phyloP scores from a whole-genome alignment of 1,140 invertebrate species.

The Drosophila azteca region DNA sequence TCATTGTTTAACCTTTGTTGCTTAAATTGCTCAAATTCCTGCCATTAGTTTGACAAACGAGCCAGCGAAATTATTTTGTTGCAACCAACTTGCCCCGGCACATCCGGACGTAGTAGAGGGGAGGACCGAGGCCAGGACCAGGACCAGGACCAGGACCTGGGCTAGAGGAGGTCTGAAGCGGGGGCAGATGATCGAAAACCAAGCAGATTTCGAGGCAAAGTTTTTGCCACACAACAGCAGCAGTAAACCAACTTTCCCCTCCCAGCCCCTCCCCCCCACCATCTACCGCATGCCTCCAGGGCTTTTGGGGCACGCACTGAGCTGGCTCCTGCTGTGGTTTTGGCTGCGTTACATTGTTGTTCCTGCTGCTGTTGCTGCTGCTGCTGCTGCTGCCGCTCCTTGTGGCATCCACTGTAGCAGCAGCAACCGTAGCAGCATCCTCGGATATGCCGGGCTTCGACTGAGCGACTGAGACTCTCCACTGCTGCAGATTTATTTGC shows the following conservation, averaged over 20 bases:
- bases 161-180: no score
- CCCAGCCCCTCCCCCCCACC: not conserved
- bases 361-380: not conserved
- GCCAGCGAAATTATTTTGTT: slow-evolving; percentile 78
- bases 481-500: slow-evolving; percentile 80
- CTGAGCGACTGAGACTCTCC: slow-evolving; percentile 43
- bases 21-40: slow-evolving; percentile 81
- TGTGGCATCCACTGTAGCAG: slow-evolving; percentile 6
- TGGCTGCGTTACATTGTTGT: slow-evolving; percentile 36
- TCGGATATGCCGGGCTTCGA: slow-evolving; percentile 27
- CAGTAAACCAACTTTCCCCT: slow-evolving; percentile 34
- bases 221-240: slow-evolving; percentile 46
- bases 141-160: not conserved
- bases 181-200: slow-evolving; percentile 30
- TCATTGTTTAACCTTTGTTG: slow-evolving; percentile 82
- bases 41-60: slow-evolving; percentile 81
- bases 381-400: slow-evolving; percentile 6
- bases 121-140: not conserved
- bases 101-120: slow-evolving; percentile 1
- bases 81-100: slow-evolving; percentile 51
- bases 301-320: slow-evolving; percentile 53
- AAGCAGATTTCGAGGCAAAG: slow-evolving; percentile 60
- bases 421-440: not conserved
- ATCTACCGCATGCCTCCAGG: not conserved
- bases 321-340: slow-evolving; percentile 45